phyloP scores from a whole-genome alignment of 2,113 vertebrate genomes.

The Potamarius usumacintae region DNA sequence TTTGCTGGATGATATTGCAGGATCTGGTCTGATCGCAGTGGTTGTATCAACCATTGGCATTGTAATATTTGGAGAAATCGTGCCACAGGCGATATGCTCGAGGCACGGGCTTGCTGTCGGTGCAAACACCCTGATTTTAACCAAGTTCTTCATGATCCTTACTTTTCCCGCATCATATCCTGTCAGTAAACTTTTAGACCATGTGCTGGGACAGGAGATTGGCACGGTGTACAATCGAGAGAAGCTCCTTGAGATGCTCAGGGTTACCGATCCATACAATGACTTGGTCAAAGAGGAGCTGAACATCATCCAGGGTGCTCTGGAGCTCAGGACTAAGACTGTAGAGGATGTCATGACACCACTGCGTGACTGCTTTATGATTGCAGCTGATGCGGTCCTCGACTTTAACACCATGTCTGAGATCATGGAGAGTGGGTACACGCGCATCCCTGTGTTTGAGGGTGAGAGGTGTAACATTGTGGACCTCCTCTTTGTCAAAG shows the following conservation, averaged over 20 bases:
- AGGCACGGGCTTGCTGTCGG: constrained; percentile 57
- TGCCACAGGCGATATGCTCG: constrained; percentile 56
- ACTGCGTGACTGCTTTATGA: constrained; percentile 58
- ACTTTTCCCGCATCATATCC: constrained; percentile 57
- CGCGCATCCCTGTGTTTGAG: constrained; percentile 54
- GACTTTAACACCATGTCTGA: constrained; percentile 58
- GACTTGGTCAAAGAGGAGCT: constrained; percentile 58
- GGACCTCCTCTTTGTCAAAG: constrained; percentile 56
- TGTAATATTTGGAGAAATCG: constrained; percentile 57
- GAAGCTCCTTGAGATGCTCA: constrained; percentile 58
- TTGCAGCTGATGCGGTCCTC: constrained; percentile 48
- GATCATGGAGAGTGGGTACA: constrained; percentile 59
- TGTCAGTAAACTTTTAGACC: constrained; percentile 57
- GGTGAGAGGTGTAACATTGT: constrained; percentile 55
- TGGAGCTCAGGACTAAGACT: constrained; percentile 59
- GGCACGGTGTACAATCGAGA: constrained; percentile 57
- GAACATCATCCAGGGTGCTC: constrained; percentile 57
- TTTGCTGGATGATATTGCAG: constrained; percentile 56
- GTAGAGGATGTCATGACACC: constrained; percentile 59
- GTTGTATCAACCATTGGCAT: constrained; percentile 57
- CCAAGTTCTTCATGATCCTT: constrained; percentile 59
- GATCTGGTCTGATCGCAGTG: constrained; percentile 55
- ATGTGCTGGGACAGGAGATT: constrained; percentile 56
- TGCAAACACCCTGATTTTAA: constrained; percentile 55
- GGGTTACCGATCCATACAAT: constrained; percentile 58